Evolutionary conservation across 2,797 vertebrate genomes (phyloP).

Genomic region (Sebastes miniatus): DNA sequence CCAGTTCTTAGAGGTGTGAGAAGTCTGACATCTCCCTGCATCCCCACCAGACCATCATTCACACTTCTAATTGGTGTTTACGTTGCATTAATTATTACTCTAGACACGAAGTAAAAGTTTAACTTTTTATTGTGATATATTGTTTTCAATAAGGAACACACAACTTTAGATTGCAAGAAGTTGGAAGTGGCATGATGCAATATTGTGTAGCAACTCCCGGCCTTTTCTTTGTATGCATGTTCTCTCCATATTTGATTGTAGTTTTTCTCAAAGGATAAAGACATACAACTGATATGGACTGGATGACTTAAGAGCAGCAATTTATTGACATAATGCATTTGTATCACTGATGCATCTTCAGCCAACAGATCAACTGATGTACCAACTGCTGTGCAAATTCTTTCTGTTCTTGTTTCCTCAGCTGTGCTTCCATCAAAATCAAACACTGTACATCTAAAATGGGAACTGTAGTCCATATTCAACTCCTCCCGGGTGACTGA

Average conservation of each 20-base stretch:
- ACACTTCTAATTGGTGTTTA: constrained; percentile 21
- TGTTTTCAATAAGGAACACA: not conserved
- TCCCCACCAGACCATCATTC: not conserved
- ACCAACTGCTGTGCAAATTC: not conserved
- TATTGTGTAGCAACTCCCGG: not conserved
- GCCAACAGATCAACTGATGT: not conserved
- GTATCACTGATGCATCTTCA: not conserved
- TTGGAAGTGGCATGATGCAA: not conserved
- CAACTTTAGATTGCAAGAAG: not conserved
- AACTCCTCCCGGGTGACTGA: too few relatives aligned
- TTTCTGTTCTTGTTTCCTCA: not conserved
- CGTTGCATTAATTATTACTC: not conserved
- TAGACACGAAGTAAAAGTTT: not conserved
- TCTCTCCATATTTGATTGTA: not conserved
- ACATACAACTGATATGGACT: not conserved
- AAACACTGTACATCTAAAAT: not conserved
- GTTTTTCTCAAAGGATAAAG: not conserved
- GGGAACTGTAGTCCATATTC: too few relatives aligned
- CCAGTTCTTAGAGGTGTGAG: constrained; percentile 9
- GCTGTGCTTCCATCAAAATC: not conserved
- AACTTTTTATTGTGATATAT: not conserved
- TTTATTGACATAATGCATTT: not conserved
- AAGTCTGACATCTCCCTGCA: not conserved
- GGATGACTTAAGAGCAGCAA: not conserved
- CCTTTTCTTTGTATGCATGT: not conserved